Percentiles rank a stretch among this genome's conserved stretches.
Conservation (phyloP, 2,797 vertebrate genomes). For the Pangasius macronema region DNA sequence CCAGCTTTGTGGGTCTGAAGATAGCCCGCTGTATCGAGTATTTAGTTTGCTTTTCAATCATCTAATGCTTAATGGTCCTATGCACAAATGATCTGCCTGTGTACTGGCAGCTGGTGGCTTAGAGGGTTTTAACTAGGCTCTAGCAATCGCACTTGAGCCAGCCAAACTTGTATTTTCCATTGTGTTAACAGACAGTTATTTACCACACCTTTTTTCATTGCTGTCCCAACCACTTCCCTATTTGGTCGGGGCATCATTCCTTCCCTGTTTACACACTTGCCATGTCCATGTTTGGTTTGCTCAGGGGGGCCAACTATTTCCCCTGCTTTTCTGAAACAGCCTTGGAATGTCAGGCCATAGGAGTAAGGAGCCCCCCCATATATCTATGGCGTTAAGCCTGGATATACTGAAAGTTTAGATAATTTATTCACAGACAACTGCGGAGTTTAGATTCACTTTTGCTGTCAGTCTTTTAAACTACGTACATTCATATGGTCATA, state of each 20-base stretch:
- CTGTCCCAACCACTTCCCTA: neutral
- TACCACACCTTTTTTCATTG: neutral
- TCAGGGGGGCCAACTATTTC: neutral
- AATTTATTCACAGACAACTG: neutral
- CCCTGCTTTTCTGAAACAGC: neutral
- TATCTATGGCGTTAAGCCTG: neutral
- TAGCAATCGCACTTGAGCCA: neutral
- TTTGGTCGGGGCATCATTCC: neutral
- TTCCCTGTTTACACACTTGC: constrained; percentile 9
- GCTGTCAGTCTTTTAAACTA: neutral
- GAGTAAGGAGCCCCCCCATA: neutral
- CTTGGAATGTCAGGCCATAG: neutral
- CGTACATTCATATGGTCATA: neutral
- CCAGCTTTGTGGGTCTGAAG: neutral
- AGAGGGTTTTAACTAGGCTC: neutral
- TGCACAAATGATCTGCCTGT: neutral
- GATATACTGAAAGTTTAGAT: neutral
- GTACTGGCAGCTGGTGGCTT: neutral
- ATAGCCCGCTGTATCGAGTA: neutral
- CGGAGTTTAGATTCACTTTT: neutral
- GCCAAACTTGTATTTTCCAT: constrained; percentile 4
- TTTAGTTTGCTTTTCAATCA: neutral
- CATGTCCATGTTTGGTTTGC: constrained; percentile 1
- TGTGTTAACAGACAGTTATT: constrained; percentile 12
- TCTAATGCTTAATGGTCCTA: neutral